Base-by-base conservation (phyloP, 2,888 invertebrate genomes). In the Tetropium fuscum region DNA sequence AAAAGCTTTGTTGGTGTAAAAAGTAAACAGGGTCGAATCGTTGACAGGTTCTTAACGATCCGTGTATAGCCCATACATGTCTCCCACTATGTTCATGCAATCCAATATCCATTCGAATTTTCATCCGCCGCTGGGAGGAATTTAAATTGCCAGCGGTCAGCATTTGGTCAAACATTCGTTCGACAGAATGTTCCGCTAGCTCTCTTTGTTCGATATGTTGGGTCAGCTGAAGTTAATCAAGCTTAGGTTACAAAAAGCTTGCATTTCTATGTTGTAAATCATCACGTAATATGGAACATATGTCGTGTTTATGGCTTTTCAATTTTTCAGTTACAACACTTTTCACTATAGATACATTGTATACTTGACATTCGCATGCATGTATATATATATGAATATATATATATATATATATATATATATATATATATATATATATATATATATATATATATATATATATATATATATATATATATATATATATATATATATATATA, bases 141-240 rank as follows among this genome's bases (percentile, higher is more conserved):
- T 78, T 77, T 74, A 77, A 78, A 77, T 78, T 77, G 77, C 68
- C 64, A 63, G 71, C 70, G 77, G 76, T 76, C 74, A 75, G 75
- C 76, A 69, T 68, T 77, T 67, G 71, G 71, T 58, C 47, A 60
- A 63, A 63, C 56, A 64, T 68, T 64, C 60, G 61, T 63, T 62
- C 60, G 58, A 63, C 57, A 56, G 60, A 60, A 60, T 55, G 62
- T 62, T 57, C 53, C 58, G 49, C 43, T 40, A 54, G 57, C 32
- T 63, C 70, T 64, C 69, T 74, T 71, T 73, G 75, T 74, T 74
- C 75, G 72, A 76, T 77, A 74, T 74, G 75, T 74, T 64, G 70
- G 74, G 72, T 76, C 75, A 73, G 72, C 72, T 64, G 71, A 69
- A 74, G 76, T 77, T 77, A 76, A 77, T 76, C 75, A 76, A 77